Evolutionary conservation across 2,888 invertebrate genomes (phyloP), one percentile per base, ranked within the genome.

Genomic region (Folsomia candida): DNA sequence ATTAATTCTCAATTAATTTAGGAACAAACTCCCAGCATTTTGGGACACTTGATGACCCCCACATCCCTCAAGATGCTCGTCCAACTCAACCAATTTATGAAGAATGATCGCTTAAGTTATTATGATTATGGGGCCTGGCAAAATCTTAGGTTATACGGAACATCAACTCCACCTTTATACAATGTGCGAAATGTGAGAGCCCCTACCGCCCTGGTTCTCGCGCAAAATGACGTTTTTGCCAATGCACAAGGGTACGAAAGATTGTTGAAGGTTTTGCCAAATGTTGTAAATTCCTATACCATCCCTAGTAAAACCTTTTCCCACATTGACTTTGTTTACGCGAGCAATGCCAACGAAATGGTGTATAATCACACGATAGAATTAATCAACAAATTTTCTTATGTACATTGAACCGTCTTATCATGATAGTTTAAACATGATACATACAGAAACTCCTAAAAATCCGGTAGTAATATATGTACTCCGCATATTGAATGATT

Each of bases 281-380:
- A 65, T 26, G n/a, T 65, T 0, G 65, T 65, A 4, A 57, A 65
- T n/a, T 65, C 28, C 27, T 65, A 65, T 54, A 54, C 28, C 0
- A 27, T 65, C 1, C 65, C 65, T 1, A 24, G 54, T 28, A 51
- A 65, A 25, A 65, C 51, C 47, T 65, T 65, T 51, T 18, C 65
- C 3, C 65, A 65, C 54, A 65, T 65, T 25, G 65, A 65, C 3
- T 65, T 54, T 20, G 51, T 51, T 20, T 65, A 65, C 57, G 65
- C 54, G 18, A 65, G 20, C 20, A 20, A 2, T 1, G 65, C 65
- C 22, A n/a, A n/a, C n/a, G n/a, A n/a, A n/a, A n/a, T n/a, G n/a
- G n/a, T n/a, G n/a, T n/a, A n/a, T n/a, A n/a, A 65, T 2, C 51
- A 18, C 20, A 29, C 11, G n/a, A n/a, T n/a, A n/a, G n/a, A n/a